Percentiles rank a stretch among this genome's conserved stretches.
phyloP scores from a whole-genome alignment of 30 jellyfish, hydroid and myxozoan species.

The Pelagia noctiluca region DNA sequence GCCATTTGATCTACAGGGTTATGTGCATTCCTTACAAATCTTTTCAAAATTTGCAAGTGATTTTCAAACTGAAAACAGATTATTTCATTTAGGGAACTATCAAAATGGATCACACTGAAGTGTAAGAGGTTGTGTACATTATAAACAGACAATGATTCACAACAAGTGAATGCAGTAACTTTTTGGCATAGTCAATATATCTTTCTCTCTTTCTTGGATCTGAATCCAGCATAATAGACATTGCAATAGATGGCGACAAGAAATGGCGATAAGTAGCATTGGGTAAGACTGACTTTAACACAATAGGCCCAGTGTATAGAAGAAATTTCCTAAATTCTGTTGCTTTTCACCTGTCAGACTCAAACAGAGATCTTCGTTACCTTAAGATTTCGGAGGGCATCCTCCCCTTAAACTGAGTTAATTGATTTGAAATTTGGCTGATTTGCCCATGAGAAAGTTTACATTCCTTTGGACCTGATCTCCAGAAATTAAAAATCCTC shows the following conservation, averaged over 20 bases:
- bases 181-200: constrained; percentile 53
- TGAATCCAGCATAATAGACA: constrained; percentile 47
- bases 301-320: constrained; percentile 67
- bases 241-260: constrained; percentile 37
- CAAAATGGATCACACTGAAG: constrained; percentile 35
- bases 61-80: constrained; percentile 61
- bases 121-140: constrained; percentile 57
- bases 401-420: not conserved
- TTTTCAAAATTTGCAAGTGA: constrained; percentile 31
- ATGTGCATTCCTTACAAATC: constrained; percentile 39
- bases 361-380: constrained; percentile 59
- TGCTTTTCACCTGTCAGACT: constrained; percentile 71
- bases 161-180: constrained; percentile 52
- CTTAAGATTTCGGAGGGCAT: constrained; percentile 35
- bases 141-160: constrained; percentile 67
- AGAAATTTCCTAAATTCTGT: constrained; percentile 73
- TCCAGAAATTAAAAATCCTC: constrained; percentile 7
- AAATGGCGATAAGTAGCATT: constrained; percentile 43
- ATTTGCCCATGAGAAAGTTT: constrained; percentile 10
- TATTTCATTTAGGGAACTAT: constrained; percentile 41
- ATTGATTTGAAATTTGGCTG: not conserved
- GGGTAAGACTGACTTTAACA: constrained; percentile 34
- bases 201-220: constrained; percentile 13
- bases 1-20: constrained; percentile 46
- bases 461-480: constrained; percentile 36